Base-by-base conservation (phyloP, 2,888 invertebrate genomes). In the Spialia ferax region DNA sequence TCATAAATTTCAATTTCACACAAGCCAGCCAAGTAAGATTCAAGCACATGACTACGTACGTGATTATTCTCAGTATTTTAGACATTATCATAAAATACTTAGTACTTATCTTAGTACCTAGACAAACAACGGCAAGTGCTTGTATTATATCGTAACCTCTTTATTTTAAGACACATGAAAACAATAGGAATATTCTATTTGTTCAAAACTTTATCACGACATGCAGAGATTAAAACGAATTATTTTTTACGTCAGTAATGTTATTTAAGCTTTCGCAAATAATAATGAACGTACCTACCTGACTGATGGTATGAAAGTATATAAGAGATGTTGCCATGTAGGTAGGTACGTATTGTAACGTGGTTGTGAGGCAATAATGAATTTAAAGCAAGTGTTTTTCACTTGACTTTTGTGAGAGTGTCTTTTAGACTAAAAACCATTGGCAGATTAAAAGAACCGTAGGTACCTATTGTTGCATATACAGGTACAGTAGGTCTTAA, bases 231-330 rank as follows among this genome's bases (percentile, higher is more conserved):
- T 66, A 70, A 57, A 68, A 68, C 70, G 70, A 73, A 74, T 77
- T 75, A 79, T 75, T 75, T 78, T 78, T 78, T 78, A 71, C 78
- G 79, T 78, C 80, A 78, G 73, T 74, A 20, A 42, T 42, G 42
- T 75, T 74, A 59, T 66, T 45, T 45, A 75, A 77, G 74, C 73
- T 73, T 62, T 20, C 50, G 68, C 71, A 80, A 77, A 79, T 75
- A 77, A 61, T 73, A 15, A 45, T 60, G 52, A 13, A 35, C 15
- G 38, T 20, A 60, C 48, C 38, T 45, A 45, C 2, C 26, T 26
- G 26, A 26, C 6, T 8, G 32, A 32, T 10, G 32, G 10, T 10
- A n/a, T n/a, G n/a, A n/a, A n/a, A n/a, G n/a, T n/a, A n/a, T n/a
- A n/a, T n/a, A n/a, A n/a, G n/a, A n/a, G n/a, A n/a, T n/a, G n/a